phyloP scores from a whole-genome alignment of 2,888 invertebrate genomes.

The Alloplasta piceator region DNA sequence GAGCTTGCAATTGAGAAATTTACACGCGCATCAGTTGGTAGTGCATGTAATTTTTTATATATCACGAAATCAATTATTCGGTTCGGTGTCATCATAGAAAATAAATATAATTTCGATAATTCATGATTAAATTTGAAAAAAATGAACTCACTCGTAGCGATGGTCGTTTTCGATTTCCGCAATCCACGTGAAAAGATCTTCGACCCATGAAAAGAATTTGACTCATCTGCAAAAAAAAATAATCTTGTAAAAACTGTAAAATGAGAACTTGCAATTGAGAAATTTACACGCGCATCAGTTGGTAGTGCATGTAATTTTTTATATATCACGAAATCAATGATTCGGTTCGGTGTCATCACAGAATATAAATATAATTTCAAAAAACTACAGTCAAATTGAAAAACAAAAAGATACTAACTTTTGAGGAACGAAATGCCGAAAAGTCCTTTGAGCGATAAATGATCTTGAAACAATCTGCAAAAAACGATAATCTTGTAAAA shows the following conservation, averaged over 20 bases:
- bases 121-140: background rate
- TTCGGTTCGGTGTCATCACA: slow-evolving; percentile 57
- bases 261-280: background rate
- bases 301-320: slow-evolving; percentile 39
- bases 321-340: slow-evolving; percentile 39
- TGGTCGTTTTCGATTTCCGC: background rate
- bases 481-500: background rate
- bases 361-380: background rate
- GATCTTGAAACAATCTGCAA: background rate
- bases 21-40: slow-evolving; percentile 50
- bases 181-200: background rate
- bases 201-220: background rate
- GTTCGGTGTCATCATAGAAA: slow-evolving; percentile 52
- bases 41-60: slow-evolving; percentile 53
- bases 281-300: slow-evolving; percentile 4
- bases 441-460: background rate
- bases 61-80: slow-evolving; percentile 47
- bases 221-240: background rate
- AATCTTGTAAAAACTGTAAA: background rate
- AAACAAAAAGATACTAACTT: background rate
- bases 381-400: background rate
- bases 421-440: background rate
- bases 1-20: background rate
- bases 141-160: background rate
- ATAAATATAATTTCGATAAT: background rate